phyloP scores from a whole-genome alignment of 2,888 invertebrate species.

The Hypena proboscidalis region DNA sequence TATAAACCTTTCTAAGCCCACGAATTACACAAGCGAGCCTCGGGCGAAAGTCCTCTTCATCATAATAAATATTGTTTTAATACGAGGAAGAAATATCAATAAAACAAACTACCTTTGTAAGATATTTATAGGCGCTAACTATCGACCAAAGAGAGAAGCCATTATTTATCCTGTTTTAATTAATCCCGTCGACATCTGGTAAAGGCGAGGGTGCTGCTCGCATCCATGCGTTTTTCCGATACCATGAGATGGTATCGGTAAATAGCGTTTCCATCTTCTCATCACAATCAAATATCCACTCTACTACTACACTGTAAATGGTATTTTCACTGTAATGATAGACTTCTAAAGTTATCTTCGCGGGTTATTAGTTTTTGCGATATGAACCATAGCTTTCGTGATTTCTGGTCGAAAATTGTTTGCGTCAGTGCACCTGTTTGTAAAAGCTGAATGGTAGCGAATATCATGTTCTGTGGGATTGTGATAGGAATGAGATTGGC shows the following conservation, averaged over 20 bases:
- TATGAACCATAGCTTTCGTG: constrained; percentile 41
- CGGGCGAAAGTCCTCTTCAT: constrained; percentile 7
- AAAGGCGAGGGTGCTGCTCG: too few species aligned
- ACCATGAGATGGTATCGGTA: too few species aligned
- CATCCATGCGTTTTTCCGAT: constrained; percentile 4
- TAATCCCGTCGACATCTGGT: too few species aligned
- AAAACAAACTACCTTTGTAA: constrained; percentile 17
- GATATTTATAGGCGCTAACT: constrained; percentile 16
- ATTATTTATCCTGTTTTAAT: too few species aligned
- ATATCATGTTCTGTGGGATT: constrained; percentile 43
- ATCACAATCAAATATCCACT: constrained; percentile 48
- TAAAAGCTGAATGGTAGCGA: constrained; percentile 4
- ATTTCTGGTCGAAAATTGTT: constrained; percentile 47
- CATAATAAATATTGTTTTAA: constrained; percentile 24
- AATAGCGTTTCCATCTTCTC: constrained; percentile 13
- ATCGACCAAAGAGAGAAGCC: too few species aligned
- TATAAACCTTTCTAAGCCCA: too few species aligned
- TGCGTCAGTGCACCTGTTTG: constrained; percentile 30
- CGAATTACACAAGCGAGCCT: too few species aligned
- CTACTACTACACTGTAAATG: constrained; percentile 46
- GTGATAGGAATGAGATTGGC: constrained; percentile 47
- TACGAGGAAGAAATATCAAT: constrained; percentile 29
- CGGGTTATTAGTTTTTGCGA: constrained; percentile 18
- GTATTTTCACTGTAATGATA: constrained; percentile 57
- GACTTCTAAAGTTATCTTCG: constrained; percentile 35